Percentiles rank a stretch among this genome's conserved stretches.
These are phyloP conservation scores for Darevskia nairensis DNA, from an alignment of 2,797 vertebrate species.

Conservation along the genomic window DNA sequence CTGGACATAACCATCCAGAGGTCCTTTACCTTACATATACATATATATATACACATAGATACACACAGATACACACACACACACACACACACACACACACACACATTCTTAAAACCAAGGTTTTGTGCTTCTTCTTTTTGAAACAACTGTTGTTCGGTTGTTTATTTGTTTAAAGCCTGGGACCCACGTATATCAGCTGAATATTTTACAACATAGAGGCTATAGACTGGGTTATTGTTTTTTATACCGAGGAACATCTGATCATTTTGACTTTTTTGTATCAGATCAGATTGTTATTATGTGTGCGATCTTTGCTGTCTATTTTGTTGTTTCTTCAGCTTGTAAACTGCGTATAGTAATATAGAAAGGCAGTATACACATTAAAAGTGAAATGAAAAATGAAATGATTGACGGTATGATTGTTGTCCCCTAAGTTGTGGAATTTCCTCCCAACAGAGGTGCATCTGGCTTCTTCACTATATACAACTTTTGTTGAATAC, in stretches of 20 bases:
- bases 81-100: background rate
- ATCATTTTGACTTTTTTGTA: too few relatives aligned
- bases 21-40: too few relatives aligned
- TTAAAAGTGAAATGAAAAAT: background rate
- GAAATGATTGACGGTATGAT: background rate
- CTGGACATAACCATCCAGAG: too few relatives aligned
- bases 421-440: background rate
- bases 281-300: too few relatives aligned
- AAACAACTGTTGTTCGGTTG: too few relatives aligned
- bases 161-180: background rate
- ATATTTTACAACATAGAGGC: background rate
- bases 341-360: too few relatives aligned
- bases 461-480: too few relatives aligned
- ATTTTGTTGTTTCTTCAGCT: too few relatives aligned
- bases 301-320: too few relatives aligned
- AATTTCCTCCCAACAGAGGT: background rate
- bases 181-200: background rate
- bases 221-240: background rate
- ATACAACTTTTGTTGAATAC: too few relatives aligned
- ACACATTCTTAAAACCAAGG: background rate
- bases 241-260: background rate
- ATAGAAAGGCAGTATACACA: too few relatives aligned
- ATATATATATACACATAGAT: background rate
- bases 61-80: too few relatives aligned
- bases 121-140: background rate